Evolutionary conservation across 2,797 vertebrate genomes (phyloP), one percentile per base, ranked within the genome.

Genomic region (Thripadectes ignobilis): DNA sequence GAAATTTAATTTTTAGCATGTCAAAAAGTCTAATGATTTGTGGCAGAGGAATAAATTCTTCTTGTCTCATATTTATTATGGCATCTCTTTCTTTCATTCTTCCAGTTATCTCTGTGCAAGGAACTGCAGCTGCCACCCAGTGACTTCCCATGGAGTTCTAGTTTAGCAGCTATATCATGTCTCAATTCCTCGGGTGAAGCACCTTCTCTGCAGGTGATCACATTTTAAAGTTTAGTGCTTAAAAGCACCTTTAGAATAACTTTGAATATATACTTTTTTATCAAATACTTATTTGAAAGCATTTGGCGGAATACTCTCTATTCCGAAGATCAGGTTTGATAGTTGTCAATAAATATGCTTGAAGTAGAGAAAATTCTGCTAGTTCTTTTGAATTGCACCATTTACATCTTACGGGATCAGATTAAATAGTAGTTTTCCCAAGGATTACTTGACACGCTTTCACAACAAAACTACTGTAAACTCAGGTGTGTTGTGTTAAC

Each of bases 61-160:
- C 12, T 23, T 48, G n/a, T 84, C 49, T 83, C 4, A 1, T 41
- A 30, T 73, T 71, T 77, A 41, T 82, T 67, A 30, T n/a, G 16
- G 3, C 23, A 74, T 79, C 5, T 92, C 49, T 95, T 85, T 63
- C 14, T 96, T 85, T 93, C 34, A 96, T 84, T 94, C n/a, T 88
- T 85, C 15, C 88, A 99, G 99, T 91, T 99, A 77, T 99, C 98
- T 6, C 98, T 99, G 36, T 99, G 99, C 95, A 99, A 99, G 96
- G 99, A 99, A 77, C 98, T 99, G 51, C 99, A 99, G 97, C 97
- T 99, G 58, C 98, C 99, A 32, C 95, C 97, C 92, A 99, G 99
- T 77, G 98, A 99, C 59, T 98, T 97, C 91, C 96, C 91, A 1
- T 98, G 98, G 97, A 98, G 96, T 3, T 98, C 99, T 16, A 98